Evolutionary conservation across 2,888 invertebrate species (phyloP).

Genomic region (Octonoba sinensis): DNA sequence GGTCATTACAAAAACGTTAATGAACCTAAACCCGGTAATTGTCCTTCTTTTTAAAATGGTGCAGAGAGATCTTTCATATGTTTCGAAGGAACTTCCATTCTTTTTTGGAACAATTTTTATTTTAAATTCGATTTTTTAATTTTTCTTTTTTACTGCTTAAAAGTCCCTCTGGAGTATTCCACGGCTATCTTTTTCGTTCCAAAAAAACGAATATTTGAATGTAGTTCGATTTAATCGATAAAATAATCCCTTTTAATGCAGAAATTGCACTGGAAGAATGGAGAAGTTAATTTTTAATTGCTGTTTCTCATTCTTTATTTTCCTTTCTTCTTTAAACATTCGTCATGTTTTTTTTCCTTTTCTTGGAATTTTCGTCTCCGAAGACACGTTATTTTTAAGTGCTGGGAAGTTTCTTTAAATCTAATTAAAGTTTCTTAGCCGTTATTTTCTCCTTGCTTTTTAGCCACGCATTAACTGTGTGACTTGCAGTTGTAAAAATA

Average conservation of each 20-base stretch:
- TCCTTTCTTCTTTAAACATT: slow-evolving; percentile 20
- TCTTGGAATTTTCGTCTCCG: background rate
- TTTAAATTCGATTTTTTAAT: too few relatives aligned
- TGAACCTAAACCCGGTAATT: slow-evolving; percentile 51
- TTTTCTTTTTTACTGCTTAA: too few relatives aligned
- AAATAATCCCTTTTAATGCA: slow-evolving; percentile 25
- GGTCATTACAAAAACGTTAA: slow-evolving; percentile 50
- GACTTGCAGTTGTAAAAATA: too few relatives aligned
- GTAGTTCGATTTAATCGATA: slow-evolving; percentile 14
- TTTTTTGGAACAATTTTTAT: too few relatives aligned
- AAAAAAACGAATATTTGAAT: background rate
- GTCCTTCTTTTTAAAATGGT: slow-evolving; percentile 29
- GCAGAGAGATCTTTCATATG: too few relatives aligned
- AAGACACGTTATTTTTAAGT: slow-evolving; percentile 6
- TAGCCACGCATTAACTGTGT: too few relatives aligned
- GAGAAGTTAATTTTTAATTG: slow-evolving; percentile 39
- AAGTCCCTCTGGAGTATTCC: too few relatives aligned
- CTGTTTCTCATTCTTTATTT: slow-evolving; percentile 14
- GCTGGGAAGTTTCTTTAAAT: slow-evolving; percentile 13
- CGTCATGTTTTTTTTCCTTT: background rate
- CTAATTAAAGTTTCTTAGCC: too few relatives aligned
- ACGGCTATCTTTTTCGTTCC: background rate
- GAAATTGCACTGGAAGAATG: slow-evolving; percentile 16
- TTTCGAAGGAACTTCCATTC: too few relatives aligned
- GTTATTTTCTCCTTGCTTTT: too few relatives aligned